Evolutionary conservation across 1,140 invertebrate genomes (phyloP).

Genomic region (Dendrolimus kikuchii): DNA sequence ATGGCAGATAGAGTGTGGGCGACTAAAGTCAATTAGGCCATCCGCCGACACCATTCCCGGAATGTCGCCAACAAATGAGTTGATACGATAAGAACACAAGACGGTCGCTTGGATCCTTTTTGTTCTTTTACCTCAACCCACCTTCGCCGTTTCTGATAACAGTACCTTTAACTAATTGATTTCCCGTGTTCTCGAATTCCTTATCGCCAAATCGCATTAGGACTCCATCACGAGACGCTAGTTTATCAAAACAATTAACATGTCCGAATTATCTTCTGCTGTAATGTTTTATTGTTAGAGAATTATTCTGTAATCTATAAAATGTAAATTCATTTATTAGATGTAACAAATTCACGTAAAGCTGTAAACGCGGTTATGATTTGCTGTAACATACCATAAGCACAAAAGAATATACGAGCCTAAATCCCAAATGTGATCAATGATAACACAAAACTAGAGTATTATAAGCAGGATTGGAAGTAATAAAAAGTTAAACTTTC

Average conservation of each 20-base stretch:
- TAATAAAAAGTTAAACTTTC: too few relatives aligned
- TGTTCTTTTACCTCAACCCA: slow-evolving; percentile 33
- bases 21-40: slow-evolving; percentile 65
- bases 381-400: too few relatives aligned
- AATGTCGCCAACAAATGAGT: slow-evolving; percentile 66
- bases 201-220: slow-evolving; percentile 57
- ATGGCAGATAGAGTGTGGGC: slow-evolving; percentile 58
- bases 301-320: slow-evolving; percentile 16
- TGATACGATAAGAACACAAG: slow-evolving; percentile 51
- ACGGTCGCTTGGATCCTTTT: slow-evolving; percentile 37
- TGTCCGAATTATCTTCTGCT: slow-evolving; percentile 25
- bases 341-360: not conserved
- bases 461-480: too few relatives aligned
- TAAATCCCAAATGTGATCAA: too few relatives aligned
- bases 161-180: slow-evolving; percentile 59
- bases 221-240: slow-evolving; percentile 22
- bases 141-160: slow-evolving; percentile 54
- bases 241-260: slow-evolving; percentile 40
- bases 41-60: slow-evolving; percentile 64
- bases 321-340: slow-evolving; percentile 5
- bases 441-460: too few relatives aligned
- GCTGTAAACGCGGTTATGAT: too few relatives aligned
- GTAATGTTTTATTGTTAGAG: slow-evolving; percentile 19
- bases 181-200: slow-evolving; percentile 49
- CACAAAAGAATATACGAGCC: too few relatives aligned